A percentile compares a stretch with the other conserved stretches of the same genome.
Conservation (phyloP, 2,888 invertebrate genomes). For the Desoria tigrina region DNA sequence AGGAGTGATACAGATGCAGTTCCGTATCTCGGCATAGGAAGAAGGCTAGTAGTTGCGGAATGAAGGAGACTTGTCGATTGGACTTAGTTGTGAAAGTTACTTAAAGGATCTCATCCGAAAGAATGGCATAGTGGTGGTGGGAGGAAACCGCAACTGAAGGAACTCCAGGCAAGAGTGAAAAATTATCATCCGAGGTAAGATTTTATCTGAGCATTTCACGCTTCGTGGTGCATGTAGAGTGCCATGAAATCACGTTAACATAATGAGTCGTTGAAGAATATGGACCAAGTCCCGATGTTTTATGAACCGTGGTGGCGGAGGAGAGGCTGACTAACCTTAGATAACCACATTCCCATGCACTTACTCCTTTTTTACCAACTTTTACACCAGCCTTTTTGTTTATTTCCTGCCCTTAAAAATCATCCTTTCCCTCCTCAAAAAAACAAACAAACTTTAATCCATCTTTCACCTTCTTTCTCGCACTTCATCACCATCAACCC, state of each 20-base stretch:
- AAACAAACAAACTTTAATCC: not conserved
- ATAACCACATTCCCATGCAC: conserved; percentile 22
- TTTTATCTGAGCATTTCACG: conserved; percentile 53
- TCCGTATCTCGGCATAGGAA: no score
- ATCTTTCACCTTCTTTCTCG: conserved; percentile 10
- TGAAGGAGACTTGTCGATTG: conserved; percentile 12
- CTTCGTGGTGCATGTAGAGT: conserved; percentile 50
- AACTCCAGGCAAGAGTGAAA: conserved; percentile 35
- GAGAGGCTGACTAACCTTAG: conserved; percentile 38
- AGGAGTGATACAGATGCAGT: no score
- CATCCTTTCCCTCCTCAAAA: not conserved
- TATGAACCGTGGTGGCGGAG: conserved; percentile 49
- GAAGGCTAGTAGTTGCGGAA: not conserved
- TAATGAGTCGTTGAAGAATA: conserved; percentile 54
- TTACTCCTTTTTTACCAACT: conserved; percentile 1
- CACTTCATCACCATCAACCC: conserved; percentile 13
- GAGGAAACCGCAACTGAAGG: conserved; percentile 28
- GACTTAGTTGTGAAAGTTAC: conserved; percentile 13
- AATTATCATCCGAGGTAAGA: conserved; percentile 49
- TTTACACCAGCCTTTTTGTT: conserved; percentile 11
- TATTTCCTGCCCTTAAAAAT: not conserved
- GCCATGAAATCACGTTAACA: conserved; percentile 54
- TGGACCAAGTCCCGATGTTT: conserved; percentile 53
- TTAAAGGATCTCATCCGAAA: conserved; percentile 19
- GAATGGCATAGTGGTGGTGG: conserved; percentile 13